phyloP scores from a whole-genome alignment of 2,113 vertebrate genomes.

The Pygoscelis adeliae region DNA sequence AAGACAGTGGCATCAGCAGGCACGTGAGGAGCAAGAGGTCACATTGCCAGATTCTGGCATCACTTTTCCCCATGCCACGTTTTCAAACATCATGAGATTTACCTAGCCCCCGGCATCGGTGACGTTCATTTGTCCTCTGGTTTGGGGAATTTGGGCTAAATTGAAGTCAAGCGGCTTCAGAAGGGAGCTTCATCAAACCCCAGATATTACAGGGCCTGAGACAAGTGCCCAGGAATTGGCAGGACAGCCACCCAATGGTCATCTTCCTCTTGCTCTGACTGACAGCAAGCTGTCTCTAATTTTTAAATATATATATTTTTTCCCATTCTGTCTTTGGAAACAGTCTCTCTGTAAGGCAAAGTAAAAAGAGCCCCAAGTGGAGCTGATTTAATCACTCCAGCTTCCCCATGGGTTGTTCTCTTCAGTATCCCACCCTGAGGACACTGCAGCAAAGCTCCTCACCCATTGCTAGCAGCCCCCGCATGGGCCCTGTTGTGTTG shows the following conservation, averaged over 20 bases:
- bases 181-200: neutral
- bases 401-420: neutral
- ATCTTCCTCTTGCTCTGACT: neutral
- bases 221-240: neutral
- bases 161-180: neutral
- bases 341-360: neutral
- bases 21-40: neutral
- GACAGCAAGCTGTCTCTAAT: neutral
- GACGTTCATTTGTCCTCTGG: neutral
- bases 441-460: neutral
- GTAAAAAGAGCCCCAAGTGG: neutral
- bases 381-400: neutral
- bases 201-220: neutral
- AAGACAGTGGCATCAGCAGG: neutral
- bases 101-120: neutral
- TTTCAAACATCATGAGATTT: neutral
- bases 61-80: neutral
- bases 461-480: neutral
- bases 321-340: neutral
- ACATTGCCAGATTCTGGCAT: neutral
- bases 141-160: neutral
- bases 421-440: neutral
- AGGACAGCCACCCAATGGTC: neutral
- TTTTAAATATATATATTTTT: neutral
- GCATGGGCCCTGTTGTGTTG: neutral